phyloP scores from a whole-genome alignment of 2,888 invertebrate species.

The Arctia plantaginis region DNA sequence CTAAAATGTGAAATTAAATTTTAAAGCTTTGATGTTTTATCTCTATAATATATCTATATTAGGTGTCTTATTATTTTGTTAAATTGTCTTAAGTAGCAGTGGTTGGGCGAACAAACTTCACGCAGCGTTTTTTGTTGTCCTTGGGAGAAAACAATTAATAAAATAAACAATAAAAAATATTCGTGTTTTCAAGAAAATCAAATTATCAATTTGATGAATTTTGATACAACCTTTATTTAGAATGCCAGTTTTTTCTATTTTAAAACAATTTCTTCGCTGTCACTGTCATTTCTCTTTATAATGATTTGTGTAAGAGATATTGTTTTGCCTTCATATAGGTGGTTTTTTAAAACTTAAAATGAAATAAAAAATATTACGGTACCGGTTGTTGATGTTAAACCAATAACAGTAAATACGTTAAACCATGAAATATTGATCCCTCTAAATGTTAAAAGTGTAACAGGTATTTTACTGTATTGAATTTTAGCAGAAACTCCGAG shows the following conservation, averaged over 20 bases:
- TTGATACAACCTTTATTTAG: neutral
- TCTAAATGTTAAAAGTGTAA: neutral
- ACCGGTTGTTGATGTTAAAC: neutral
- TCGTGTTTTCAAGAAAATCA: neutral
- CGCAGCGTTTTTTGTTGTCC: too few species aligned
- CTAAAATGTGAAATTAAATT: conserved; percentile 10
- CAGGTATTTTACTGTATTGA: neutral
- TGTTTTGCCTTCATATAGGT: neutral
- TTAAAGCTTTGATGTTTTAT: neutral
- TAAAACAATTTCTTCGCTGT: conserved; percentile 5
- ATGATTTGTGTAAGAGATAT: neutral
- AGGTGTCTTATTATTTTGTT: neutral
- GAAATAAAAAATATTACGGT: neutral
- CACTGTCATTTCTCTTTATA: neutral
- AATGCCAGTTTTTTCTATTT: neutral
- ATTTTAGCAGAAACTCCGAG: conserved; percentile 40
- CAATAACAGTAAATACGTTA: neutral
- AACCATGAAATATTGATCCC: too few species aligned
- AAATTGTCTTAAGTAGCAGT: neutral
- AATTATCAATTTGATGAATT: neutral
- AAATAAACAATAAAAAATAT: too few species aligned
- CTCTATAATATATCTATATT: neutral
- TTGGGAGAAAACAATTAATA: neutral
- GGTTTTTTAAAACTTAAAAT: neutral
- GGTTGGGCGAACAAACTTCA: too few species aligned